Evolutionary conservation across 2,888 invertebrate genomes (phyloP), one percentile per base, ranked within the genome.

Genomic region (Metalampra italica): DNA sequence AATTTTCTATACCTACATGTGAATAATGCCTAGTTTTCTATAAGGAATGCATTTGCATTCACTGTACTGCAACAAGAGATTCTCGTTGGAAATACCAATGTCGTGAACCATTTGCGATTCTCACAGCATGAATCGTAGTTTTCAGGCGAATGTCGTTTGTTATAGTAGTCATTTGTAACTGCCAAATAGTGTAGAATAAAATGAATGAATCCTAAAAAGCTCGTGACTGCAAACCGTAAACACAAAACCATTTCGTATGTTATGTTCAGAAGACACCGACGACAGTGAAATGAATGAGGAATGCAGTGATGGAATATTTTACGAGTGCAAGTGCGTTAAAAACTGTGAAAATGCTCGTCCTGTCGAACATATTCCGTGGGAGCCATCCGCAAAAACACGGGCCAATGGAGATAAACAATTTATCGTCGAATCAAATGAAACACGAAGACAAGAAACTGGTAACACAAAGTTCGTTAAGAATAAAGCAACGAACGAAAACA

Each of bases 271-370:
- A 59, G 56, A 58, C 60, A 54, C 63, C 55, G 55, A 59, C 29
- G 9, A 62, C 70, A 62, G 72, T 75, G 82, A 78, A 74, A 79
- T 79, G 75, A 80, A 76, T 74, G 75, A 77, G 84, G 84, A 85
- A 84, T 86, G 83, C 84, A 87, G 88, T 87, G 85, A 88, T 88
- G 88, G 88, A 89, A 85, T 85, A 78, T 82, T 75, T 88, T 69
- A 82, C 76, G 62, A 78, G 82, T 69, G 73, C 76, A 55, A 69
- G 79, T 73, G 80, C 86, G 57, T 72, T 87, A 64, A 85, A 82
- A 80, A 82, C 82, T 64, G 82, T 89, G 77, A 89, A 88, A 86
- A 89, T 89, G 89, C 78, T 88, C 68, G 89, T 89, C 66, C 69
- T 89, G 32, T 87, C 89, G 50, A 89, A 88, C 63, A 84, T 88